These are phyloP conservation scores for Pimephales promelas DNA, from an alignment of 2,113 vertebrate genomes.

Conservation along the genomic window DNA sequence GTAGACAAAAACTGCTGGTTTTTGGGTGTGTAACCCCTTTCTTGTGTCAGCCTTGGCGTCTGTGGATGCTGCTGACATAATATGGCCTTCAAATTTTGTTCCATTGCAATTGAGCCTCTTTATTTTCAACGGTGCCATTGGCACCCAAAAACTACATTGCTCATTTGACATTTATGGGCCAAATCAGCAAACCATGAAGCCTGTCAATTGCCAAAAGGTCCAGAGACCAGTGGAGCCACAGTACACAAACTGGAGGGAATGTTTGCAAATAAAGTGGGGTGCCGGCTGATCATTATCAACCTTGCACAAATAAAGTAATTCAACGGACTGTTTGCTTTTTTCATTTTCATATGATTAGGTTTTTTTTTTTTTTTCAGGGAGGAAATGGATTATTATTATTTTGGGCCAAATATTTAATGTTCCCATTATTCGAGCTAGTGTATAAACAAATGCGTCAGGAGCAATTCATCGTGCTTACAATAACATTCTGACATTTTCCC, in stretches of 20 bases:
- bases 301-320: constrained; percentile 62
- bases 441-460: constrained; percentile 78
- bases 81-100: neutral
- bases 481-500: constrained; percentile 76
- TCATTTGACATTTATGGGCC: constrained; percentile 47
- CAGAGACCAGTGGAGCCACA: constrained; percentile 49
- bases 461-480: constrained; percentile 73
- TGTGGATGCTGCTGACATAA: constrained; percentile 18
- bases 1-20: neutral
- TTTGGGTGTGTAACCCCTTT: neutral
- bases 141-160: constrained; percentile 28
- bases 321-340: constrained; percentile 68
- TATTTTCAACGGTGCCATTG: neutral
- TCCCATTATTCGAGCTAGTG: constrained; percentile 76
- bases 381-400: constrained; percentile 77
- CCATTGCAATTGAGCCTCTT: neutral
- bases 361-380: constrained; percentile 61
- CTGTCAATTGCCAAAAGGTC: constrained; percentile 23
- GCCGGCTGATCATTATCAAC: constrained; percentile 64
- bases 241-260: constrained; percentile 60
- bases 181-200: constrained; percentile 41
- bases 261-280: constrained; percentile 62
- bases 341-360: constrained; percentile 66
- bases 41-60: constrained; percentile 24
- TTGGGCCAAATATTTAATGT: constrained; percentile 80